Percentiles rank a stretch among this genome's conserved stretches.
Evolutionary conservation across 2,797 vertebrate genomes (phyloP).

Genomic region (Salmo trutta): DNA sequence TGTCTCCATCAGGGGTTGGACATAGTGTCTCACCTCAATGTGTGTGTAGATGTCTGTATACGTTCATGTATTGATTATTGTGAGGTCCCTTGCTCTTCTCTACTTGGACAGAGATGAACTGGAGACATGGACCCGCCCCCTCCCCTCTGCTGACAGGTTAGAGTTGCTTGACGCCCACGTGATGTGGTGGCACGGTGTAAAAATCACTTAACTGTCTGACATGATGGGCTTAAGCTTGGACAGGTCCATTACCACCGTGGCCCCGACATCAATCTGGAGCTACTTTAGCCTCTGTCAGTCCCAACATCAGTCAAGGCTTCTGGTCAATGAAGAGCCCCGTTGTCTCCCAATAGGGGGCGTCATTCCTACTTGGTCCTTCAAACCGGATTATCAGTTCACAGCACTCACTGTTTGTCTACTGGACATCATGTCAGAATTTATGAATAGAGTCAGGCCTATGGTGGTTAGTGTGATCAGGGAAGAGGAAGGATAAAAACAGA

Average conservation of each 20-base stretch:
- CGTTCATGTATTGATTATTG: background rate
- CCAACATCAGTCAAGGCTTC: background rate
- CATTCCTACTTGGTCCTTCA: background rate
- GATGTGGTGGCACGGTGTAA: background rate
- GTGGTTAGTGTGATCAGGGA: background rate
- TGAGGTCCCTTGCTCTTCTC: background rate
- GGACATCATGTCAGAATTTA: background rate
- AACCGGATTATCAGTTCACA: background rate
- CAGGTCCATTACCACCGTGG: slow-evolving; percentile 18
- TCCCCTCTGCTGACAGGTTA: too few species aligned
- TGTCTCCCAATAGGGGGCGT: background rate
- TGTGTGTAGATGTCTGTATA: background rate
- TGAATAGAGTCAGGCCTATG: background rate
- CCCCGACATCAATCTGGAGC: slow-evolving; percentile 21
- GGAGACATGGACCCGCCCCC: background rate
- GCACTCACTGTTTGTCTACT: background rate
- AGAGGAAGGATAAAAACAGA: background rate
- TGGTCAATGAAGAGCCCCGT: background rate
- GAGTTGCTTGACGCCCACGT: background rate
- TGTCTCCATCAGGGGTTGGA: background rate
- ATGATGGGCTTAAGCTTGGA: slow-evolving; percentile 2
- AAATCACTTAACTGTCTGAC: slow-evolving; percentile 1
- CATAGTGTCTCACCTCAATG: background rate
- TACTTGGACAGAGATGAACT: background rate
- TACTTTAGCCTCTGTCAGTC: slow-evolving; percentile 14